Conservation (phyloP, 2,113 vertebrate species). For the Pachycephala philippinensis region DNA sequence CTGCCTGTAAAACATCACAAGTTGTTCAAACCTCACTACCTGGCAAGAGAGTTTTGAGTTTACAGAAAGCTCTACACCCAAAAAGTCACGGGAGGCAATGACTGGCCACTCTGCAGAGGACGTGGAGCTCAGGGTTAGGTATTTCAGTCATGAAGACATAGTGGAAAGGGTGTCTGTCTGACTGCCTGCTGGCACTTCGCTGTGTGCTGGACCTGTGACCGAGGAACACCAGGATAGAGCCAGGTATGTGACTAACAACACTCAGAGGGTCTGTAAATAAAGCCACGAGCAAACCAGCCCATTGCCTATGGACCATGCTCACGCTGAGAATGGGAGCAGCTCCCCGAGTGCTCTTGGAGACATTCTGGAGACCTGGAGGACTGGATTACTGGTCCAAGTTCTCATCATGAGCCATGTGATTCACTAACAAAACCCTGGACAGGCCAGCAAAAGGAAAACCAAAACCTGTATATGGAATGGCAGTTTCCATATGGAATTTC, state of each 20-base stretch:
- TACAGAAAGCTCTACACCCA: not conserved
- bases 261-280: not conserved
- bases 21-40: not conserved
- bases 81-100: not conserved
- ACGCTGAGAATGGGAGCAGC: not conserved
- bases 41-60: not conserved
- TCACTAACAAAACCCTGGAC: not conserved
- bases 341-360: not conserved
- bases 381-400: not conserved
- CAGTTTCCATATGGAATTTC: not conserved
- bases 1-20: not conserved
- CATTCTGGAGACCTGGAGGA: not conserved
- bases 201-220: not conserved
- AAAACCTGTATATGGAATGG: not conserved
- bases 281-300: not conserved
- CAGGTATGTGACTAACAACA: not conserved
- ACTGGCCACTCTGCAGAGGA: not conserved
- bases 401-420: not conserved
- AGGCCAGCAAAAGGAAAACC: not conserved
- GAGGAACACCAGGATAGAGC: not conserved
- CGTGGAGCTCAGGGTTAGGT: not conserved
- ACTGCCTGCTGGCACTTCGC: not conserved
- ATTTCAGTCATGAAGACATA: fast-evolving
- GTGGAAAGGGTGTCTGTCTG: not conserved
- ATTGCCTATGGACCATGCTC: fast-evolving